Percentiles rank a stretch among this genome's conserved stretches.
These are phyloP conservation scores for Anarhynchus alexandrinus DNA, from an alignment of 2,113 vertebrate genomes.

Conservation along the genomic window DNA sequence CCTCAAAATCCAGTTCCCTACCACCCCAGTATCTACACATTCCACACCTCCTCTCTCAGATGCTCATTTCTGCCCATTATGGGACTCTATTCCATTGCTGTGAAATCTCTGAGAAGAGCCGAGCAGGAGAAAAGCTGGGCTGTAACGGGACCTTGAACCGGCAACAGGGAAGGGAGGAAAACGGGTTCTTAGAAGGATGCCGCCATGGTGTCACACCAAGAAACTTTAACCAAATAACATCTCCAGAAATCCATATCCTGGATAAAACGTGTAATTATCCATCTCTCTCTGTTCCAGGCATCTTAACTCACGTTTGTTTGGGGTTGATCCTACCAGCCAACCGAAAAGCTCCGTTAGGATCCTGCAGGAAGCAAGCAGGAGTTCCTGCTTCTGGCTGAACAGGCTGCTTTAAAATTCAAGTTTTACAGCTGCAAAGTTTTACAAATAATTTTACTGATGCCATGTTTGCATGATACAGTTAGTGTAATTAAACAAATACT, in stretches of 20 bases:
- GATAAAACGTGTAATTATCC: not conserved
- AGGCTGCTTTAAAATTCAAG: not conserved
- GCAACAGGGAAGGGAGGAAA: not conserved
- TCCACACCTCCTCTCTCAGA: not conserved
- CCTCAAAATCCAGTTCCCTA: not conserved
- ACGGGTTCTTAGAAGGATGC: not conserved
- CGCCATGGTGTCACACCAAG: not conserved
- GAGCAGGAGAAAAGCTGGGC: not conserved
- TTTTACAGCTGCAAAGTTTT: not conserved
- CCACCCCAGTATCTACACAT: not conserved
- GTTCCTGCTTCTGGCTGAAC: not conserved
- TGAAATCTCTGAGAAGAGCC: not conserved
- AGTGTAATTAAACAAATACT: not conserved
- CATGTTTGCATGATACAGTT: not conserved
- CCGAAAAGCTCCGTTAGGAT: not conserved
- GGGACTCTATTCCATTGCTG: rapidly evolving
- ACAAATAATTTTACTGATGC: not conserved
- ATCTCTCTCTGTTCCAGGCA: not conserved
- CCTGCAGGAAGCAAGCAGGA: not conserved
- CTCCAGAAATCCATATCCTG: not conserved
- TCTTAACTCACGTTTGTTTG: not conserved
- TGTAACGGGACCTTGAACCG: not conserved
- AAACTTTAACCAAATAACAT: not conserved
- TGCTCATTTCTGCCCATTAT: rapidly evolving
- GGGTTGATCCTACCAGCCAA: not conserved